These are phyloP conservation scores for Acleris sparsana DNA, from an alignment of 2,888 invertebrate species.

Conservation along the genomic window DNA sequence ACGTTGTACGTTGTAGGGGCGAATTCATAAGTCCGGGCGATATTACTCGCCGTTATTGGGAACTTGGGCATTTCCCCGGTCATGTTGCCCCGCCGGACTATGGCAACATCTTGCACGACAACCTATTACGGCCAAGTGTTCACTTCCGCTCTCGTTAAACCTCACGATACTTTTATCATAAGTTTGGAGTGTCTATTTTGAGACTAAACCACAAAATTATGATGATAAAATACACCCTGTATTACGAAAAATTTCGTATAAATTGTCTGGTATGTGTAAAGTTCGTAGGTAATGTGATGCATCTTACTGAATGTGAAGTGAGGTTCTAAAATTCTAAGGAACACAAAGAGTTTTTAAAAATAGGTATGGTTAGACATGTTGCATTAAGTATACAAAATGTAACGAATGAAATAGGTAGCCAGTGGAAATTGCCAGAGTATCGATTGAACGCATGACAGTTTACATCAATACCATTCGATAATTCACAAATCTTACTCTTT, in stretches of 20 bases:
- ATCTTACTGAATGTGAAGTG: not conserved
- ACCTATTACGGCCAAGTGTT: constrained; percentile 77
- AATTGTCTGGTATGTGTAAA: constrained; percentile 7
- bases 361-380: too few relatives aligned
- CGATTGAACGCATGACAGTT: too few relatives aligned
- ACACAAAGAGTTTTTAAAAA: too few relatives aligned
- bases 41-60: constrained; percentile 77
- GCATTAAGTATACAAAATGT: too few relatives aligned
- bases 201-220: constrained; percentile 22
- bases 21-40: constrained; percentile 65
- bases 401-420: too few relatives aligned
- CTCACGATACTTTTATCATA: constrained; percentile 41
- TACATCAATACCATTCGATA: too few relatives aligned
- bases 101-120: constrained; percentile 77
- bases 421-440: too few relatives aligned
- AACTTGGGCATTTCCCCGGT: constrained; percentile 69
- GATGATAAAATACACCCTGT: constrained; percentile 31
- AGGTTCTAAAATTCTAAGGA: not conserved
- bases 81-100: constrained; percentile 55
- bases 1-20: constrained; percentile 51
- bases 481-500: too few relatives aligned
- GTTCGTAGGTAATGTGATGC: constrained; percentile 5
- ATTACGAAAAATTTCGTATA: constrained; percentile 9
- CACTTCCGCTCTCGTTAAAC: constrained; percentile 50
- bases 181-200: constrained; percentile 35